Conservation (phyloP, 2,113 vertebrate genomes). For the Apus apus region DNA sequence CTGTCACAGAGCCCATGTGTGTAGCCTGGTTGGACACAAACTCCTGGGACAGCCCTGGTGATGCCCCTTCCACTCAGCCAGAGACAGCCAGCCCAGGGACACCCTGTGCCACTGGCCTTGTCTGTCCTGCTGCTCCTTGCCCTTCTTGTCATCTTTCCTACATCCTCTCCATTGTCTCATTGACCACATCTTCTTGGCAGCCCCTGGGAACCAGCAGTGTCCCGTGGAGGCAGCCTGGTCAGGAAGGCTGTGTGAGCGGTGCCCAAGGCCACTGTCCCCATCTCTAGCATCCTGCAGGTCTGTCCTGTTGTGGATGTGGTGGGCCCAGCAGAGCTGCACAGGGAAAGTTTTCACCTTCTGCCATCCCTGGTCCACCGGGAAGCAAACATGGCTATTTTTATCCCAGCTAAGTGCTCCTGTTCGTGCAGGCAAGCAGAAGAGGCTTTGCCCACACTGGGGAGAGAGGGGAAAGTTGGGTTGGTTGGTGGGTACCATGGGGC, state of each 20-base stretch:
- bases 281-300: neutral
- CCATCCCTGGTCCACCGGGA: constrained; percentile 35
- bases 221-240: rapidly evolving
- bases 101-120: neutral
- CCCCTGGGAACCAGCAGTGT: neutral
- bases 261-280: neutral
- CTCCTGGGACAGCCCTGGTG: neutral
- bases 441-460: neutral
- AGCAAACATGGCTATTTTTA: constrained; percentile 60
- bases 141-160: neutral
- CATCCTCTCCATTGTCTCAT: neutral
- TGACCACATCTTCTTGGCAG: neutral
- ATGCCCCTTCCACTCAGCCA: neutral
- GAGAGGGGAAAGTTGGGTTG: neutral
- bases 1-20: neutral
- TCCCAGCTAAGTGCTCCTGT: constrained; percentile 49
- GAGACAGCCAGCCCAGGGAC: neutral
- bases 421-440: neutral
- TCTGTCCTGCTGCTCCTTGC: neutral
- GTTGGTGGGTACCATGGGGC: neutral
- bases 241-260: rapidly evolving
- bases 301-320: neutral
- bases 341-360: constrained; percentile 54
- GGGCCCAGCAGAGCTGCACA: neutral
- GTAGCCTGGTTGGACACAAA: neutral